Percentiles rank a stretch among this genome's conserved stretches.
Conservation (phyloP, 92 coral and sea anemone genomes). For the Porites evermanni region DNA sequence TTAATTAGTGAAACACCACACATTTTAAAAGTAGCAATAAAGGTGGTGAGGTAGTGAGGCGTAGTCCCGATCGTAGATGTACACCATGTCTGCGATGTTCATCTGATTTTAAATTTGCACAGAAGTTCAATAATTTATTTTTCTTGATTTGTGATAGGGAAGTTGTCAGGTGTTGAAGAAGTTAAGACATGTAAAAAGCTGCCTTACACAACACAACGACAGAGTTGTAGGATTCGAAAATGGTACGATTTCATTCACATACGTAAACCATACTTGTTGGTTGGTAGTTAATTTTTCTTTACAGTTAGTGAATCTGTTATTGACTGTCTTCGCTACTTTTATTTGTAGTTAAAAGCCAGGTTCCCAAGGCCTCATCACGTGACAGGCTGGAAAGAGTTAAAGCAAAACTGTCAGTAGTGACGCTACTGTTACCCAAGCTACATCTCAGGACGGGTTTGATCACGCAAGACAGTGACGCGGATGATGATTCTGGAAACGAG, state of each 20-base stretch:
- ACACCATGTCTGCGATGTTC: neutral
- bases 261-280: neutral
- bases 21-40: no score
- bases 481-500: constrained; percentile 38
- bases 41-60: no score
- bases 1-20: no score
- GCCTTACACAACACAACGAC: constrained; percentile 91
- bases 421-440: constrained; percentile 76
- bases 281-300: neutral
- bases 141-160: constrained; percentile 57
- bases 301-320: neutral
- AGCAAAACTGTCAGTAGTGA: constrained; percentile 76
- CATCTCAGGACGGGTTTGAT: constrained; percentile 47
- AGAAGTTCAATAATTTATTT: neutral
- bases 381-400: constrained; percentile 74
- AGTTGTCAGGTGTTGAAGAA: constrained; percentile 95
- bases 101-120: neutral
- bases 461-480: constrained; percentile 40
- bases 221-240: constrained; percentile 96
- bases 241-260: constrained; percentile 42
- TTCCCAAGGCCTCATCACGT: constrained; percentile 81
- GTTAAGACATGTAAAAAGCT: constrained; percentile 78
- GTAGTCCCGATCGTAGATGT: no score
- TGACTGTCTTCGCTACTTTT: neutral
- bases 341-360: constrained; percentile 75